Conservation (phyloP, 2,113 vertebrate species). For the Indicator indicator region DNA sequence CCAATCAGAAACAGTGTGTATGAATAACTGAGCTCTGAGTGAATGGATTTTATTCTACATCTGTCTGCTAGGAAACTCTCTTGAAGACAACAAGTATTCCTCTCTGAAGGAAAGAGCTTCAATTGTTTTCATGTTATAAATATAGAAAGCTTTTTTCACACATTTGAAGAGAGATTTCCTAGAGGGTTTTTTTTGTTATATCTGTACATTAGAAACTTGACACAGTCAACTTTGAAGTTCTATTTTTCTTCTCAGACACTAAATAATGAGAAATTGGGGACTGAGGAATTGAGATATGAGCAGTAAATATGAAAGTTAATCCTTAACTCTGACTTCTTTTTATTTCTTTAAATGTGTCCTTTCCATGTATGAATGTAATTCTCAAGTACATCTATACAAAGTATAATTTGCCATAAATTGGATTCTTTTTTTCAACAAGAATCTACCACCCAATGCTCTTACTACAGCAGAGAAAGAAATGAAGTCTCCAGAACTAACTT, state of each 20-base stretch:
- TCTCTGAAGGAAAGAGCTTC: conserved; percentile 5
- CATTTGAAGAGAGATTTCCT: conserved; percentile 14
- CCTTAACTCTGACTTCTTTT: conserved; percentile 19
- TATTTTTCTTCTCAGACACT: conserved; percentile 38
- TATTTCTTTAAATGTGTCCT: conserved; percentile 22
- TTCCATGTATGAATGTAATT: not conserved
- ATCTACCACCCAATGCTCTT: not conserved
- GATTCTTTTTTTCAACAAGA: conserved; percentile 6
- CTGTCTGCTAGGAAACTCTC: not conserved
- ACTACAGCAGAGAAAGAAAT: not conserved
- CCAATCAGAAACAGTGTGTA: not conserved
- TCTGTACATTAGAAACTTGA: conserved; percentile 15
- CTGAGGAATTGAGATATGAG: conserved; percentile 35
- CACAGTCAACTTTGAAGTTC: conserved; percentile 1
- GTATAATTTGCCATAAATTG: conserved; percentile 38
- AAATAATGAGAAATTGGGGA: conserved; percentile 35
- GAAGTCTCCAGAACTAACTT: conserved; percentile 21
- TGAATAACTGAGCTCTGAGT: not conserved
- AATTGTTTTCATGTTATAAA: conserved; percentile 39
- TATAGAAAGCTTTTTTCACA: conserved; percentile 27
- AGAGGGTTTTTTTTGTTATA: conserved; percentile 20
- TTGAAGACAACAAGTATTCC: not conserved
- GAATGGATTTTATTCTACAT: not conserved
- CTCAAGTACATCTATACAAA: conserved; percentile 26
- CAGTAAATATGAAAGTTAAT: conserved; percentile 38